These are phyloP conservation scores for Eudasyphora cyanicolor DNA, from an alignment of 2,888 invertebrate species.

Conservation along the genomic window DNA sequence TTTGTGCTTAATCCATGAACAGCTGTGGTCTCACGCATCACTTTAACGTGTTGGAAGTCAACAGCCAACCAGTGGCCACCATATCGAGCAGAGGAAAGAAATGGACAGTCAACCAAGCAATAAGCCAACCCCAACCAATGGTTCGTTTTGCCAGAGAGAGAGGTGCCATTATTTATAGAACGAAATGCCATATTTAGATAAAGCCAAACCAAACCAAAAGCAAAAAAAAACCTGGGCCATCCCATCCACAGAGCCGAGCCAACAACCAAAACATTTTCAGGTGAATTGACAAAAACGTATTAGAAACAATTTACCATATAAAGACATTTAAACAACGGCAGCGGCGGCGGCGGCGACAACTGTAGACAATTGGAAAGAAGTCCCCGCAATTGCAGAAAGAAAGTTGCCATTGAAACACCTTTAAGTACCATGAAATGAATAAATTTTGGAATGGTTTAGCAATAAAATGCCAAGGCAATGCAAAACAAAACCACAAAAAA, in stretches of 20 bases:
- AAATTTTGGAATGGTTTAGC: conserved; percentile 37
- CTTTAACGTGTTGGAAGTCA: conserved; percentile 27
- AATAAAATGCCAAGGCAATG: conserved; percentile 44
- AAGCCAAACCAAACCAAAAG: conserved; percentile 47
- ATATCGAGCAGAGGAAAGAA: neutral
- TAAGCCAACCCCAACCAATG: neutral
- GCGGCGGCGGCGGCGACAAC: neutral
- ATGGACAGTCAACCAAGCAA: neutral
- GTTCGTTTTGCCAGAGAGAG: conserved; percentile 20
- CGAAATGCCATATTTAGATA: conserved; percentile 62
- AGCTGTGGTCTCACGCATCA: conserved; percentile 65
- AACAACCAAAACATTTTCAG: conserved; percentile 41
- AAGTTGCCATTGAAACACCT: conserved; percentile 56
- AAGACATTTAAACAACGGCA: conserved; percentile 28
- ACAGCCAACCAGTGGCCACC: conserved; percentile 17
- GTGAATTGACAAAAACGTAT: conserved; percentile 61
- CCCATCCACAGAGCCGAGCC: neutral
- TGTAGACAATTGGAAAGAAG: conserved; percentile 1
- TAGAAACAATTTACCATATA: conserved; percentile 65
- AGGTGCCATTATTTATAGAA: conserved; percentile 65
- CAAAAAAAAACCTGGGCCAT: neutral
- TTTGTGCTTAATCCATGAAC: conserved; percentile 45
- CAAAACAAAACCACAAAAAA: neutral
- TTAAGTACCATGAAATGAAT: conserved; percentile 39
- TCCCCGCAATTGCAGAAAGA: conserved; percentile 48